These are phyloP conservation scores for Odocoileus virginianus DNA, from an alignment of 2,113 vertebrate species.

Conservation along the genomic window DNA sequence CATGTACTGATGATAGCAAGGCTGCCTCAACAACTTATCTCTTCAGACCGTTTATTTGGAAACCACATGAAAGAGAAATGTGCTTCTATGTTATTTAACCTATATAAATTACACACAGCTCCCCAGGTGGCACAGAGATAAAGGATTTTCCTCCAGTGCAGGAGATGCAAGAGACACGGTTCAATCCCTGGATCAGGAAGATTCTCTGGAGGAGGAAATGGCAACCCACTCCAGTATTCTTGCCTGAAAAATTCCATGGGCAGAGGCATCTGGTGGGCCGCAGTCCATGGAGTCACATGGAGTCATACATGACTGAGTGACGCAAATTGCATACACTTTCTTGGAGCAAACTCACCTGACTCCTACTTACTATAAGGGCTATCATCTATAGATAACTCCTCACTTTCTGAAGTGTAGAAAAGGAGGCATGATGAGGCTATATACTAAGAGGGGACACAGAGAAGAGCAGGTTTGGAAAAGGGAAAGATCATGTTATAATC, in stretches of 20 bases:
- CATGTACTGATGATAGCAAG: neutral
- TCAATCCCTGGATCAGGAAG: neutral
- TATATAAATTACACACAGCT: neutral
- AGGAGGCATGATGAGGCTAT: neutral
- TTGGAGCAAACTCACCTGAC: neutral
- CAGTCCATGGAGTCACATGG: neutral
- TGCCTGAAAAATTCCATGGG: neutral
- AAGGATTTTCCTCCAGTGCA: neutral
- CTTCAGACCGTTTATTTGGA: neutral
- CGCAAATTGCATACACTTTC: neutral
- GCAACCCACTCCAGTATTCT: neutral
- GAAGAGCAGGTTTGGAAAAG: neutral
- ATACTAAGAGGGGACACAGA: neutral
- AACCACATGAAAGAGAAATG: neutral
- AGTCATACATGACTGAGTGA: neutral
- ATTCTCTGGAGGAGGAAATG: neutral
- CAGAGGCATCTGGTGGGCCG: neutral
- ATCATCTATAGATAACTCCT: neutral
- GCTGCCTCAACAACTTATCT: neutral
- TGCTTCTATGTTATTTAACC: neutral
- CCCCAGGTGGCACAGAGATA: neutral
- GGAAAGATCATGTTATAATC: neutral
- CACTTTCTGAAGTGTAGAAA: neutral
- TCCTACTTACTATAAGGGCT: neutral
- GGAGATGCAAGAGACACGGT: neutral